Percentiles rank a stretch among this genome's conserved stretches.
Evolutionary conservation across 2,888 invertebrate species (phyloP).

Genomic region (Drosophila stalkeri): DNA sequence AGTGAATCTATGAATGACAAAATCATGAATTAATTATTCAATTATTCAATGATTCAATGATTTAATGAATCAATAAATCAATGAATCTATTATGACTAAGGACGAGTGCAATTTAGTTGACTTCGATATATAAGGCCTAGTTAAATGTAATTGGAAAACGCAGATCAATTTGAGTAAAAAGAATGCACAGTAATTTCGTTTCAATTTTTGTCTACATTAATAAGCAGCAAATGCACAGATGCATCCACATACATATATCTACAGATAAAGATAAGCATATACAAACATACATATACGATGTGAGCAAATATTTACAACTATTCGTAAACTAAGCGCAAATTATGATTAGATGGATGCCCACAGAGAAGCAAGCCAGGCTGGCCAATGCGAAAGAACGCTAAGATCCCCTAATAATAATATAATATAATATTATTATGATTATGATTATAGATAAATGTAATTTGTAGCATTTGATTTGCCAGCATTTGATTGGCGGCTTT

Average conservation of each 20-base stretch:
- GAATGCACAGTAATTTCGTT: slow-evolving; percentile 30
- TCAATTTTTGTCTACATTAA: slow-evolving; percentile 43
- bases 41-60: neutral
- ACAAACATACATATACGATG: slow-evolving; percentile 1
- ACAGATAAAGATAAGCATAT: neutral
- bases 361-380: slow-evolving; percentile 19
- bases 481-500: slow-evolving; percentile 39
- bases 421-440: slow-evolving; percentile 6
- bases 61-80: neutral
- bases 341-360: slow-evolving; percentile 39
- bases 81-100: slow-evolving; percentile 27
- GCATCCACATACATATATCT: neutral
- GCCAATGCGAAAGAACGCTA: slow-evolving; percentile 20
- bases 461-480: slow-evolving; percentile 25
- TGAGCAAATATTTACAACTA: slow-evolving; percentile 40
- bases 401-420: slow-evolving; percentile 3
- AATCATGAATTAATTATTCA: neutral
- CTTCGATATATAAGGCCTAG: slow-evolving; percentile 43
- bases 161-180: slow-evolving; percentile 42
- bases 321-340: slow-evolving; percentile 56
- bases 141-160: slow-evolving; percentile 53
- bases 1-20: neutral
- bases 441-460: slow-evolving; percentile 12
- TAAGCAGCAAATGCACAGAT: slow-evolving; percentile 27
- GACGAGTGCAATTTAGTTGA: slow-evolving; percentile 50